These are phyloP conservation scores for Eilema sororculum DNA, from an alignment of 2,888 invertebrate genomes.

Conservation along the genomic window DNA sequence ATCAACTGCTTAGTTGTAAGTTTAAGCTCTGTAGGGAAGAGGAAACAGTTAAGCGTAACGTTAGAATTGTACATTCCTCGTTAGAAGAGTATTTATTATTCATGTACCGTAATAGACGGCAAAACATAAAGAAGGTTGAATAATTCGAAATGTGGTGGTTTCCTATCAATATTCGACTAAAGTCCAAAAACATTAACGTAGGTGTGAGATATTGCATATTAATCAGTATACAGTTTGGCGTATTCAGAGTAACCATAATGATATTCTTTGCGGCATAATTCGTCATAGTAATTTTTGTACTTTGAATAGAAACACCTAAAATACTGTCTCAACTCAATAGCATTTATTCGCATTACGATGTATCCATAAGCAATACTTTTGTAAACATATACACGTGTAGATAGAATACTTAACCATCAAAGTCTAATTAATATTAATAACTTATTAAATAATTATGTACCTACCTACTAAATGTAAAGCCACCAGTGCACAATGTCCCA, in stretches of 20 bases:
- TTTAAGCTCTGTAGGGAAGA: conserved; percentile 6
- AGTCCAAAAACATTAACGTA: neutral
- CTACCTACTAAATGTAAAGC: neutral
- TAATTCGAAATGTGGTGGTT: neutral
- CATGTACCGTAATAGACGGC: neutral
- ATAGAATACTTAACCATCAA: conserved; percentile 3
- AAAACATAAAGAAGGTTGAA: neutral
- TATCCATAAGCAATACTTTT: neutral
- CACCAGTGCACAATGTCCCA: neutral
- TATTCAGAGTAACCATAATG: neutral
- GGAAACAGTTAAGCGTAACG: neutral
- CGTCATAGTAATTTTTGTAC: neutral
- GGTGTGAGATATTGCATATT: neutral
- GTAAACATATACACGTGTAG: neutral
- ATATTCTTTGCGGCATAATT: neutral
- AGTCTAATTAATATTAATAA: conserved; percentile 3
- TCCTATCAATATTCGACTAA: neutral
- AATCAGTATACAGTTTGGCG: neutral
- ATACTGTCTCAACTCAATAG: neutral
- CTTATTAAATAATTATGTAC: too few species aligned
- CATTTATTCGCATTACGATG: conserved; percentile 8
- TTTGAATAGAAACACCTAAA: neutral
- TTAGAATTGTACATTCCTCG: neutral
- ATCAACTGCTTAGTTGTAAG: neutral
- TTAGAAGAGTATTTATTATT: neutral